Evolutionary conservation across 2,888 invertebrate species (phyloP), one percentile per base, ranked within the genome.

Genomic region (Bellardia pandia): DNA sequence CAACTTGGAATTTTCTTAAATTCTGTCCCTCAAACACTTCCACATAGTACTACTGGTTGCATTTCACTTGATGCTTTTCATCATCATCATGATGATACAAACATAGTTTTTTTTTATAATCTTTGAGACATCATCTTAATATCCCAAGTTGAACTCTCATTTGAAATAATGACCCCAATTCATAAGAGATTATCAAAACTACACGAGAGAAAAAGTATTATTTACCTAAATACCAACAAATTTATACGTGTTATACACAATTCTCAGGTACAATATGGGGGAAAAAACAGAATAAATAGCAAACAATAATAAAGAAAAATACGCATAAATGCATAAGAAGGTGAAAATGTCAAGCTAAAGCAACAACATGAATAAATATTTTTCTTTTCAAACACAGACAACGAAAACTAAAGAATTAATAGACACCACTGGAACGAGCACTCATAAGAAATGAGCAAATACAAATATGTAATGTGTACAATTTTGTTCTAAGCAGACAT

Each of bases 271-370:
- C 16, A 23, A n/a, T 11, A 14, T 1, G 45, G 11, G 8, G 45
- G 37, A 60, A 60, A 40, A 16, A 53, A 71, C 16, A 37, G 42
- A 62, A 64, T 58, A 56, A 71, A 84, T 45, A 68, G 48, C 66
- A 68, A 66, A 56, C 23, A 74, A 72, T 66, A 58, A 51, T 16
- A 83, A 79, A 68, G 66, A 75, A 69, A 76, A 58, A 71, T 81
- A 84, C 80, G 86, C 86, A 85, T 86, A 86, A 86, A 80, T 86
- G 48, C 45, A 64, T 71, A 77, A 79, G 45, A 84, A 88, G 86
- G 80, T 86, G 86, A 86, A 88, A 84, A 88, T 86, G 83, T 88
- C 83, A 86, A 77, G 42, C 53, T n/a, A 66, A 66, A 75, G 37
- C 48, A 68, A 60, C 69, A 45, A 58, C 30, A 69, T 66, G 51